Percentiles rank a stretch among this genome's conserved stretches.
These are phyloP conservation scores for Tinea trinotella DNA, from an alignment of 2,888 invertebrate genomes.

Conservation along the genomic window DNA sequence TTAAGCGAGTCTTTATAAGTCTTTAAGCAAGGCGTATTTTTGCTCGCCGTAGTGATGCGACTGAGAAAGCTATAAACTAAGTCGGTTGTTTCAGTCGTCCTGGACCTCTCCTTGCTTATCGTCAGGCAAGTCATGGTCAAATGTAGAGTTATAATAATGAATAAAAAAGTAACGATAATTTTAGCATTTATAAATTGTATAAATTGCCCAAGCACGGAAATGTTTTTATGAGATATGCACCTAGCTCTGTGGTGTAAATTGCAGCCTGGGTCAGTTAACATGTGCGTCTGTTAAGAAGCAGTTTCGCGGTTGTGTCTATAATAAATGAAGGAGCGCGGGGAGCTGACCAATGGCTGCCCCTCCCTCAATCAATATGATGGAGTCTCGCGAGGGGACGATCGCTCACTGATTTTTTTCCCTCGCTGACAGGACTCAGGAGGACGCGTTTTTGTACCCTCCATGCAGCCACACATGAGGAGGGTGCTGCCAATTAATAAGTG, in stretches of 20 bases:
- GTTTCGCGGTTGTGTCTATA: constrained; percentile 63
- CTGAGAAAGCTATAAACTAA: too few species aligned
- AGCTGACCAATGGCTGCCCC: constrained; percentile 71
- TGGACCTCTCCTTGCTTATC: too few species aligned
- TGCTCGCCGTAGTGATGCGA: too few species aligned
- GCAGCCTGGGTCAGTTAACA: neutral
- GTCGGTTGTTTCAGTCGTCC: too few species aligned
- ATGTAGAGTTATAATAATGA: too few species aligned
- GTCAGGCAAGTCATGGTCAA: too few species aligned
- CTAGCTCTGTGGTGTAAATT: neutral
- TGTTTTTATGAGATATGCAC: too few species aligned
- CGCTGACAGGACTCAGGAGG: constrained; percentile 68
- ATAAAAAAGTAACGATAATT: too few species aligned
- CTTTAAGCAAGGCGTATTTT: too few species aligned
- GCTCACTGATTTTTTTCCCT: constrained; percentile 72
- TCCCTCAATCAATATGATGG: constrained; percentile 75
- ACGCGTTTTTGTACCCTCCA: constrained; percentile 64
- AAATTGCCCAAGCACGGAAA: too few species aligned
- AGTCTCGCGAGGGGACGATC: constrained; percentile 73
- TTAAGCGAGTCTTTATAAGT: too few species aligned
- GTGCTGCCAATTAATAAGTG: constrained; percentile 68
- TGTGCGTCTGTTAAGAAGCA: constrained; percentile 24
- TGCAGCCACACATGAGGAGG: constrained; percentile 51
- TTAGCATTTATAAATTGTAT: too few species aligned
- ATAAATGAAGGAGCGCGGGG: constrained; percentile 60